phyloP scores from a whole-genome alignment of 2,113 vertebrate species.

The Gnathonemus echidnorhynchus region DNA sequence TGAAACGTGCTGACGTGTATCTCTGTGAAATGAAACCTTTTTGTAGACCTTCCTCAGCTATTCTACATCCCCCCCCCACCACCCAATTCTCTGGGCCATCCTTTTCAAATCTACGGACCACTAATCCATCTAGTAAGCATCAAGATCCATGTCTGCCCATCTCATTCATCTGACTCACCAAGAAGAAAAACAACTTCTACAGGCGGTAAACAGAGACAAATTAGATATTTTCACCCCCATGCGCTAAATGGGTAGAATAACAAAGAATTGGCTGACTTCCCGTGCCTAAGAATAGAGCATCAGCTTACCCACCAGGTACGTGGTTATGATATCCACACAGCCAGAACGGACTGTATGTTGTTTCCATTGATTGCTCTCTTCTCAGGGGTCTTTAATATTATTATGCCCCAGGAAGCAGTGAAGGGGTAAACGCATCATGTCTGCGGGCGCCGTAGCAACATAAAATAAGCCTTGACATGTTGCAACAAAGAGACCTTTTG shows the following conservation, averaged over 20 bases:
- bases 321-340: not conserved
- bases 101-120: not conserved
- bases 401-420: not conserved
- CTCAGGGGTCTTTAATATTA: slow-evolving; percentile 11
- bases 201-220: slow-evolving; percentile 1
- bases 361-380: slow-evolving; percentile 10
- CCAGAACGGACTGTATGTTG: not conserved
- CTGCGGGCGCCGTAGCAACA: not conserved
- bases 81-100: not conserved
- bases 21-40: not conserved
- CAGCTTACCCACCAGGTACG: not conserved
- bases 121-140: not conserved
- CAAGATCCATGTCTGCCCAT: not conserved
- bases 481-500: not conserved
- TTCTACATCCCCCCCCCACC: not conserved
- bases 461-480: not conserved
- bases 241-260: not conserved
- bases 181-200: not conserved
- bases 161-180: not conserved
- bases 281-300: not conserved
- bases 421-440: not conserved
- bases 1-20: not conserved
- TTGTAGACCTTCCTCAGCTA: not conserved
- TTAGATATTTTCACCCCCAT: not conserved
- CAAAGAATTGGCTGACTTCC: not conserved